Base-by-base conservation (phyloP, 2,888 invertebrate genomes). In the Spodoptera littoralis region DNA sequence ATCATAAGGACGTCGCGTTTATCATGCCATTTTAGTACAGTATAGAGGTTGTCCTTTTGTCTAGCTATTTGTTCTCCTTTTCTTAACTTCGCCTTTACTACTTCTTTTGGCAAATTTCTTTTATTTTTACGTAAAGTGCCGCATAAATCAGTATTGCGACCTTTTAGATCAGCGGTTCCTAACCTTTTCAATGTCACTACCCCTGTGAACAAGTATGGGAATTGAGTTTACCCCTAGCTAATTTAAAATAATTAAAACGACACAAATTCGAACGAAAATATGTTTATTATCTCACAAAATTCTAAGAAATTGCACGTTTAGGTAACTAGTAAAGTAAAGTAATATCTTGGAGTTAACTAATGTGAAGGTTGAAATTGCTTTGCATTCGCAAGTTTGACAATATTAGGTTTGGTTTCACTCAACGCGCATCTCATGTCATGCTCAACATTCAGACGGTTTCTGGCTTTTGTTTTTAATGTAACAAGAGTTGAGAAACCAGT, bases 11-110 rank as follows among this genome's bases (percentile, higher is more conserved):
- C 70, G 41, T 73, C 70, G 4, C 65, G 67, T 48, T 74, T 70
- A 66, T 73, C 76, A 36, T 45, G 70, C 73, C 70, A 73, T 60
- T 73, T 76, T 18, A 76, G 55, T n/a, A 73, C 74, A 43, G 77
- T 74, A 60, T 65, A 60, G 12, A 55, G 60, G 51, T 73, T 71
- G 47, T 75, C 73, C 27, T 65, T 71, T 59, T 75, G 73, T 12
- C 63, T 66, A 12, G 65, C 74, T 8, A 70, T 56, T 62, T 60
- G 43, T 49, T 73, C 64, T 54, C 61, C 73, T 3, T 43, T 49
- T 59, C 9, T 73, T 22, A 74, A 48, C 22, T 65, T 72, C 27
- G 30, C 41, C 0, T 61, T 47, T 13, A 68, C 48, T 2, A 73
- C 75, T 54, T 70, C 65, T 50, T 68, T 42, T 30, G 70, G 73